Evolutionary conservation across 23 tunicate genomes (phyloP), one percentile per base, ranked within the genome.

Genomic region (Trididemnum clinides): DNA sequence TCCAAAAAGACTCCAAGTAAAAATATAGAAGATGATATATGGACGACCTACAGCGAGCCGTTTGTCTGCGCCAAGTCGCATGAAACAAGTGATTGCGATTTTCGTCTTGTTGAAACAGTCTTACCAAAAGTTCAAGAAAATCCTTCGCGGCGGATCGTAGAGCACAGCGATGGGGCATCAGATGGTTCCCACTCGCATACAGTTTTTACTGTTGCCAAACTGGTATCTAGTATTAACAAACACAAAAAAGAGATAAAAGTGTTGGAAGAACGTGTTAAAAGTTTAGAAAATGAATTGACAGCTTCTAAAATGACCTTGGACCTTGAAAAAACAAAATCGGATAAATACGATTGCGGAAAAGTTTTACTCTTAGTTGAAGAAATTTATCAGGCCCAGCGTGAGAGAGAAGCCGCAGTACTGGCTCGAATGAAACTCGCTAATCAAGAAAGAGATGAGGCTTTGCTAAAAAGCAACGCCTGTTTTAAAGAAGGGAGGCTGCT

Each of bases 381-480:
- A 77, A 85, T 92, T 4, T 51, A 82, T 25, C 64, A 57, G 25
- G 92, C 97, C 20, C 92, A 92, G 71, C 81, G 86, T 64, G 86
- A 83, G 51, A 65, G 97, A 51, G 97, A 92, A 71, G 38, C 35
- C 29, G 88, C 97, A 15, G 57, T 92, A 75, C 57, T 88, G 19
- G 83, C 82, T 5, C 70, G 97, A 29, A 28, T 92, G 7, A 83
- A 87, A 78, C 44, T 83, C 22, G 97, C 97, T 28, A 36, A 49
- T 3, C 89, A 84, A 50, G 92, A 92, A 28, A 83, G 92, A 71
- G 97, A 92, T 72, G 92, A 92, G 59, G 97, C 97, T 51, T 21
- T 88, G 32, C 38, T 92, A 34, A 69, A 90, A 38, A 89, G 89
- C 27, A 92, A 92, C 39, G 97, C 97, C 28, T 64, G 33, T 64